Percentiles rank a stretch among this genome's conserved stretches.
phyloP scores from a whole-genome alignment of 2,888 invertebrate species.

The Arctia plantaginis region DNA sequence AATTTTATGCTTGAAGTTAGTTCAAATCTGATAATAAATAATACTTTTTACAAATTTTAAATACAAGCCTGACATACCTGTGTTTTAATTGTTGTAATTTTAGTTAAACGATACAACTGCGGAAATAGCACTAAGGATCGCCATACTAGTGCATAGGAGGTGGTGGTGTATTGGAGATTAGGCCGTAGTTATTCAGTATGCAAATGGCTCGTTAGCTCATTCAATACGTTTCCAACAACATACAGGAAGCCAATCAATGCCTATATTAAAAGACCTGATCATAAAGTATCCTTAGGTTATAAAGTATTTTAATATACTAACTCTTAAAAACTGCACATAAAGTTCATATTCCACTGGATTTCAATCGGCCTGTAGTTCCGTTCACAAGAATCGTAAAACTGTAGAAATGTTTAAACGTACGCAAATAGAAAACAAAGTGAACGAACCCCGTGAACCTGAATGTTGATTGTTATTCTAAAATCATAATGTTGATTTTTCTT shows the following conservation, averaged over 20 bases:
- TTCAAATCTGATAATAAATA: too few relatives aligned
- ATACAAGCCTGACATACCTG: too few relatives aligned
- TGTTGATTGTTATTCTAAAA: conserved; percentile 29
- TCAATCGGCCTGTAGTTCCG: conserved; percentile 19
- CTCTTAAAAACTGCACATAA: conserved; percentile 3
- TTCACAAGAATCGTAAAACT: conserved; percentile 47
- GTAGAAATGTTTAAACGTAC: conserved; percentile 37
- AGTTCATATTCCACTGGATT: conserved; percentile 15
- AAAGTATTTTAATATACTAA: conserved; percentile 18
- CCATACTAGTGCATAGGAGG: too few relatives aligned
- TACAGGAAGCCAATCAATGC: conserved; percentile 26
- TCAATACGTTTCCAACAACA: conserved; percentile 13
- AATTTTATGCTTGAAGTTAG: too few relatives aligned
- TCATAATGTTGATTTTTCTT: background rate
- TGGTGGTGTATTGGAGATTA: background rate
- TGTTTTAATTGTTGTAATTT: too few relatives aligned
- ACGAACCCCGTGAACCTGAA: conserved; percentile 52
- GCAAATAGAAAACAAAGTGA: conserved; percentile 55
- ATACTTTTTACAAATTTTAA: too few relatives aligned
- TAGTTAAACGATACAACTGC: too few relatives aligned
- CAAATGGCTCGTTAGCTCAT: background rate
- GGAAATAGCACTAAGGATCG: too few relatives aligned
- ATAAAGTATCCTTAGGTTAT: conserved; percentile 24
- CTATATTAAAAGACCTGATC: conserved; percentile 14
- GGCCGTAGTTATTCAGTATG: background rate